phyloP scores from a whole-genome alignment of 2,888 invertebrate species.

The Pristionchus mayeri region DNA sequence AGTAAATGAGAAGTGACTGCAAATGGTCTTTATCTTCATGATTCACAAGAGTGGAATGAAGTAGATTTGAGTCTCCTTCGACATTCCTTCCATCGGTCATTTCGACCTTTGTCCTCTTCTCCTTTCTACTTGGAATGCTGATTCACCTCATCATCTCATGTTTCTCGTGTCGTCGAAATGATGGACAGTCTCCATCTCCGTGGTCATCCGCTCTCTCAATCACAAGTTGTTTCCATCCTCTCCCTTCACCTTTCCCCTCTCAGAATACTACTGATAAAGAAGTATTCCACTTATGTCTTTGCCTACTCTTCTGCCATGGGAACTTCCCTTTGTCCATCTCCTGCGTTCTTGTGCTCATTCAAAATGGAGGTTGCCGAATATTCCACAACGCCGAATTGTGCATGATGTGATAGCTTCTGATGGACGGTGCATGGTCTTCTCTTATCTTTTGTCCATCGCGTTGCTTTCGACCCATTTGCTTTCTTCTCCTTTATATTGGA shows the following conservation, averaged over 20 bases:
- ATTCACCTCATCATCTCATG: not conserved
- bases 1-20: not conserved
- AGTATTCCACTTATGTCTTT: too few species aligned
- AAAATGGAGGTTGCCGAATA: too few species aligned
- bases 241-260: not conserved
- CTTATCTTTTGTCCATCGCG: not conserved
- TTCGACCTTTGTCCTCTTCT: slow-evolving; percentile 13
- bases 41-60: not conserved
- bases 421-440: not conserved
- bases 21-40: not conserved
- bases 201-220: slow-evolving; percentile 7
- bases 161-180: not conserved
- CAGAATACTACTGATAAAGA: slow-evolving; percentile 29
- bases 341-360: too few species aligned
- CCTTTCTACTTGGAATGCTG: not conserved
- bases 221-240: not conserved
- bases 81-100: not conserved
- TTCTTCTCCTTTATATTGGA: too few species aligned
- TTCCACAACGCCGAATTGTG: too few species aligned
- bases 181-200: not conserved
- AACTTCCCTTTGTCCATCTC: too few species aligned
- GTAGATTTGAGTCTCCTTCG: not conserved
- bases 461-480: not conserved
- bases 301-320: too few species aligned
- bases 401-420: slow-evolving; percentile 3